Percentiles rank a stretch among this genome's conserved stretches.
Conservation (phyloP, 1,140 invertebrate genomes). For the Thrips palmi region DNA sequence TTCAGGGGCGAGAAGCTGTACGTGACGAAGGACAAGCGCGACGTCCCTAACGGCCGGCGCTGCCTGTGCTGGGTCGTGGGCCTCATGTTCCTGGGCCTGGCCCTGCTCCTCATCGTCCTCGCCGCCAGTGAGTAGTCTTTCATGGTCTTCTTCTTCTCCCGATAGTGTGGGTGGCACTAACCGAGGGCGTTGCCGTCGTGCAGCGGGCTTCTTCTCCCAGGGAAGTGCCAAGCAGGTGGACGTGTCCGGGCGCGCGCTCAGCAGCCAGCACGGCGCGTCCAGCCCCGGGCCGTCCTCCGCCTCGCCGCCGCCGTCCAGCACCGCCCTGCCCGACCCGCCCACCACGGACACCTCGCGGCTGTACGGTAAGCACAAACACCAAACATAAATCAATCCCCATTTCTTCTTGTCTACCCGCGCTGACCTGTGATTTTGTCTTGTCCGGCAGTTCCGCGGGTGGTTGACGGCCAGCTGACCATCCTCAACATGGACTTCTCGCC, state of each 20-base stretch:
- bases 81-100: too few relatives aligned
- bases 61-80: slow-evolving; percentile 46
- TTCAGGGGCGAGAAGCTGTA: slow-evolving; percentile 63
- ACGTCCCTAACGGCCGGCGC: slow-evolving; percentile 41
- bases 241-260: too few relatives aligned
- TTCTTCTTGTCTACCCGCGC: slow-evolving; percentile 2
- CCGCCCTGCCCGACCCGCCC: slow-evolving; percentile 25
- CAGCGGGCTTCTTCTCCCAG: too few relatives aligned
- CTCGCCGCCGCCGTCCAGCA: slow-evolving; percentile 26
- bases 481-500: slow-evolving; percentile 40
- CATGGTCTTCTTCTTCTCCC: too few relatives aligned
- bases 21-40: slow-evolving; percentile 58
- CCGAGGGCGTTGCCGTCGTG: too few relatives aligned
- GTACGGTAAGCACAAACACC: slow-evolving; percentile 14
- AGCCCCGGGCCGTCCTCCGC: too few relatives aligned
- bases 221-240: too few relatives aligned
- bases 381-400: too few relatives aligned
- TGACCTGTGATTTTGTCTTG: slow-evolving; percentile 16
- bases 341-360: slow-evolving; percentile 27
- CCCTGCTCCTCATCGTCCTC: too few relatives aligned
- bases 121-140: slow-evolving; percentile 28
- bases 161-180: too few relatives aligned
- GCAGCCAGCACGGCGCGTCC: too few relatives aligned
- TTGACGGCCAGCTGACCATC: slow-evolving; percentile 44
- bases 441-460: slow-evolving; percentile 38